Evolutionary conservation across 2,888 invertebrate species (phyloP).

Genomic region (Pseudanteris insignis): DNA sequence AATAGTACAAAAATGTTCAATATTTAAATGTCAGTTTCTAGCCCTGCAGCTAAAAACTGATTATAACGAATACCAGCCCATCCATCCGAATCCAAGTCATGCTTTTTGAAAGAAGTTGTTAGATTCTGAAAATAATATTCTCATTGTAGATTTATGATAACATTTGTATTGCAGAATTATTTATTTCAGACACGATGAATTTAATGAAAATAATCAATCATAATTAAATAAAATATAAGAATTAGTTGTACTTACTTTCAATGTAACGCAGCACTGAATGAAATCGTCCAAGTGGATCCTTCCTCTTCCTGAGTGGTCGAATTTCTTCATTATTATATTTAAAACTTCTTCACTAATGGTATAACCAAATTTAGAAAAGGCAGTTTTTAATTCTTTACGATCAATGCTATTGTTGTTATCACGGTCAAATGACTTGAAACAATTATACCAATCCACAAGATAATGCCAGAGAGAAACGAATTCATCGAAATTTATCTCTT

Average conservation of each 20-base stretch:
- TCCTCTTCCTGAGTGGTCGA: constrained; percentile 90
- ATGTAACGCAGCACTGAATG: constrained; percentile 83
- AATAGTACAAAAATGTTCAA: no score
- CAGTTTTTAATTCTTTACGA: constrained; percentile 86
- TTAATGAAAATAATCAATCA: no score
- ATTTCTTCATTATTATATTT: constrained; percentile 85
- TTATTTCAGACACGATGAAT: no score
- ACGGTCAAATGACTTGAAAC: constrained; percentile 92
- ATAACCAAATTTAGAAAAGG: constrained; percentile 90
- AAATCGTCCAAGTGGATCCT: constrained; percentile 98
- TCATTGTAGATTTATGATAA: no score
- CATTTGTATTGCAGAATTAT: no score
- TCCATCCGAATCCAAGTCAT: no score
- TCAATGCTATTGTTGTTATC: constrained; percentile 95
- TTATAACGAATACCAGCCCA: background rate
- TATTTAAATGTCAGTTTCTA: no score
- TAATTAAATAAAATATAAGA: no score
- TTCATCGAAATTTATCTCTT: no score
- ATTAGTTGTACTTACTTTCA: constrained; percentile 8
- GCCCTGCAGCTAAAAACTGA: no score
- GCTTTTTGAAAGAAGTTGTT: background rate
- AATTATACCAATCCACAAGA: constrained; percentile 97
- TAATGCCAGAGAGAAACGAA: no score
- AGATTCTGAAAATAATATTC: no score
- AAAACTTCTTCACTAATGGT: constrained; percentile 84